phyloP scores from a whole-genome alignment of 2,113 vertebrate genomes.

The Pedetes capensis region DNA sequence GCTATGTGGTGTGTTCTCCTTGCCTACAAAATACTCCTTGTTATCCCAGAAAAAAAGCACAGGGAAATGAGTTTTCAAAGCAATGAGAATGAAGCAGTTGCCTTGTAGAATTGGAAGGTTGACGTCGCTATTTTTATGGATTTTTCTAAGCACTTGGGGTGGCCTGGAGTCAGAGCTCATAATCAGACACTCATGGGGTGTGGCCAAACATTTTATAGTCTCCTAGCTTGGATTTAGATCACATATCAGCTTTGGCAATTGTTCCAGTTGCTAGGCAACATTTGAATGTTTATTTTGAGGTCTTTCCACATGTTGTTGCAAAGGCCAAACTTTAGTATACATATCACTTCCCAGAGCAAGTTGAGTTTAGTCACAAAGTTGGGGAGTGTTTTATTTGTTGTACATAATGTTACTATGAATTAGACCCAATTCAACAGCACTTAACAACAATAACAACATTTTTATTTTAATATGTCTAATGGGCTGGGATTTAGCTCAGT shows the following conservation, averaged over 20 bases:
- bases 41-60: not conserved
- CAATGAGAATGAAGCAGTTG: not conserved
- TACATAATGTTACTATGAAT: no score
- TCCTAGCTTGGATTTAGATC: not conserved
- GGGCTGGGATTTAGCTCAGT: no score
- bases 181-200: not conserved
- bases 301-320: not conserved
- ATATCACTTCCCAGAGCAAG: not conserved
- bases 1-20: not conserved
- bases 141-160: not conserved
- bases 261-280: conserved; percentile 71
- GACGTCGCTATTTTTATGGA: not conserved
- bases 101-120: not conserved
- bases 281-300: conserved; percentile 74
- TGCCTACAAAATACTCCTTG: not conserved
- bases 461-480: no score
- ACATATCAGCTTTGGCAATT: conserved; percentile 47
- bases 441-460: no score
- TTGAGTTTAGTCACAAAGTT: not conserved
- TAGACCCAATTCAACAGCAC: no score
- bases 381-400: no score
- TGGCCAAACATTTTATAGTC: not conserved
- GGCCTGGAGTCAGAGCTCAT: not conserved
- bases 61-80: not conserved
- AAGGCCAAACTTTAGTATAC: conserved; percentile 29